Conservation (phyloP, 2,113 vertebrate genomes). For the Grammomys surdaster region DNA sequence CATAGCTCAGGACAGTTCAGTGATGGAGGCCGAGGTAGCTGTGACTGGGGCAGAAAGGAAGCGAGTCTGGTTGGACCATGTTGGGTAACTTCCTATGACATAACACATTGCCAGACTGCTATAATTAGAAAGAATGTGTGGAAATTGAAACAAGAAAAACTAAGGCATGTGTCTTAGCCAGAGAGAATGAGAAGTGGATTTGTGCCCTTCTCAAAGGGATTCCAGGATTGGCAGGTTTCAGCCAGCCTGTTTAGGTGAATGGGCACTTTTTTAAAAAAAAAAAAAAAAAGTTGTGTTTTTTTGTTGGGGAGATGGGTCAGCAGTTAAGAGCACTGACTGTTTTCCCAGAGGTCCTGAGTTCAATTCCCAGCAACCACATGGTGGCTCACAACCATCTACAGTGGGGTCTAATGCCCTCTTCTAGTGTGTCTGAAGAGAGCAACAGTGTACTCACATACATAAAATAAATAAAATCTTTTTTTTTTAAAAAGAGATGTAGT, state of each 20-base stretch:
- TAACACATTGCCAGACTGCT: constrained; percentile 54
- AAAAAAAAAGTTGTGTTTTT: too few species aligned
- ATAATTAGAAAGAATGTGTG: constrained; percentile 62
- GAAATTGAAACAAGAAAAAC: constrained; percentile 61
- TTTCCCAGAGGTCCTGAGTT: too few species aligned
- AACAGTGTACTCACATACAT: too few species aligned
- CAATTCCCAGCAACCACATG: too few species aligned
- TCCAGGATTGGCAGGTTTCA: neutral
- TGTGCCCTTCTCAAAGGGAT: neutral
- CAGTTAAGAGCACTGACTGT: too few species aligned
- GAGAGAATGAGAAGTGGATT: neutral
- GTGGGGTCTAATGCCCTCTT: too few species aligned
- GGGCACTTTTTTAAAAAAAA: too few species aligned
- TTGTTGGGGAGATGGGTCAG: too few species aligned
- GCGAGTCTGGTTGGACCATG: neutral
- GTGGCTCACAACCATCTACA: too few species aligned
- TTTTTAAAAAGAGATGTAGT: too few species aligned
- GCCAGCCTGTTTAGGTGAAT: neutral
- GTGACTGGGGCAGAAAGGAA: constrained; percentile 10
- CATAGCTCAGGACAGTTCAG: neutral
- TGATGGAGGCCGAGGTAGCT: neutral
- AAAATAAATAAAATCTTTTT: too few species aligned
- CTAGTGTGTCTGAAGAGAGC: too few species aligned
- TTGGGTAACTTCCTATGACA: neutral
- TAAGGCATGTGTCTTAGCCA: neutral